Percentiles rank a stretch among this genome's conserved stretches.
Evolutionary conservation across 1,140 invertebrate genomes (phyloP).

Genomic region (Wasmannia auropunctata): DNA sequence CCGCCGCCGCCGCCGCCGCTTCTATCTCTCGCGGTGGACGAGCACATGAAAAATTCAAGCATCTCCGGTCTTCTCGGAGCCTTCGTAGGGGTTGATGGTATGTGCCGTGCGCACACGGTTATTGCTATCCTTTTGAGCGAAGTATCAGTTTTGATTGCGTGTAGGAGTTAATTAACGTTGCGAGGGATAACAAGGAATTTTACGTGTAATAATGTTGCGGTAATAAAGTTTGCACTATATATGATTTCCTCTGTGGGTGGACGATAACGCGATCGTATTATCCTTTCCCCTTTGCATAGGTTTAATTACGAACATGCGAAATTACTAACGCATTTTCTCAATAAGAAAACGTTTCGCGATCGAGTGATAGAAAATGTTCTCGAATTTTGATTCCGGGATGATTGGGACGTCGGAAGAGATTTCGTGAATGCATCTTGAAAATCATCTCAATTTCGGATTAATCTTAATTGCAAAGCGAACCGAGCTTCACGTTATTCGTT

Average conservation of each 20-base stretch:
- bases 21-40: conserved; percentile 1
- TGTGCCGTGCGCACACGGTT: neutral
- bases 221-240: conserved; percentile 13
- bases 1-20: neutral
- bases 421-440: neutral
- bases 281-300: neutral
- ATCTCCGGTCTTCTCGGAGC: neutral
- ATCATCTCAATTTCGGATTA: neutral
- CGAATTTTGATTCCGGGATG: neutral
- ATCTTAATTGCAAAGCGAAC: neutral
- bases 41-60: conserved; percentile 43
- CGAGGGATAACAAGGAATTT: conserved; percentile 18
- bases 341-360: neutral
- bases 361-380: neutral
- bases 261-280: neutral
- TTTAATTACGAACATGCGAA: neutral
- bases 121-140: neutral
- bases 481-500: neutral
- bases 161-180: conserved; percentile 42
- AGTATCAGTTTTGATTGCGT: conserved; percentile 25
- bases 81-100: neutral
- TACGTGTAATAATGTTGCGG: conserved; percentile 2
- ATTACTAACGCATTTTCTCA: neutral
- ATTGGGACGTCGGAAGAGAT: neutral
- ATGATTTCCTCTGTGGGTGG: neutral